A percentile compares a stretch with the other conserved stretches of the same genome.
phyloP scores from a whole-genome alignment of 1,140 invertebrate species.

The Saccostrea echinata region DNA sequence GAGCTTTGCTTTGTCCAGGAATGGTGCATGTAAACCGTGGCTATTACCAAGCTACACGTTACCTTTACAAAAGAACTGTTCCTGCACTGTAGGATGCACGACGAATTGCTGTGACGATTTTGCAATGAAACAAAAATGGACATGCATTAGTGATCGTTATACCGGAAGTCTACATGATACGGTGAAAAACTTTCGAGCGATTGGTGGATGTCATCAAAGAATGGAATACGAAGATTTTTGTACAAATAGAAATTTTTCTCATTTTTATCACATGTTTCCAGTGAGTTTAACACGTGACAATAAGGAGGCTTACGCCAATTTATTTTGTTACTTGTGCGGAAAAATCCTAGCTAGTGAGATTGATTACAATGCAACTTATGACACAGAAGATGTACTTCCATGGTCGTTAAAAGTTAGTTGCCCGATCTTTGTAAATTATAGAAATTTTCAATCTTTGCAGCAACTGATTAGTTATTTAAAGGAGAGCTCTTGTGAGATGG shows the following conservation, averaged over 20 bases:
- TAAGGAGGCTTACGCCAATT: background rate
- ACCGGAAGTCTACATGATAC: background rate
- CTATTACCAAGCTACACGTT: background rate
- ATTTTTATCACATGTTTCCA: background rate
- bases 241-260: background rate
- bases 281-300: background rate
- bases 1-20: background rate
- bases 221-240: background rate
- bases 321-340: background rate
- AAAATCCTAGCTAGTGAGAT: background rate
- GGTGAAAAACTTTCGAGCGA: background rate
- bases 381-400: background rate
- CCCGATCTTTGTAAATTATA: background rate
- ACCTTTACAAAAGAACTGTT: background rate
- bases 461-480: background rate
- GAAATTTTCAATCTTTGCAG: background rate
- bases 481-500: background rate
- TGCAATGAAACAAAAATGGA: background rate
- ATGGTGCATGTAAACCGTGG: background rate
- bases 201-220: background rate
- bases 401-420: background rate
- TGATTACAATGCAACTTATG: background rate
- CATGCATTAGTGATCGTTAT: background rate
- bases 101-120: constrained; percentile 24
- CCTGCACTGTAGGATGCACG: background rate